A percentile compares a stretch with the other conserved stretches of the same genome.
phyloP scores from a whole-genome alignment of 2,888 invertebrate genomes.

The Torymus auratus region DNA sequence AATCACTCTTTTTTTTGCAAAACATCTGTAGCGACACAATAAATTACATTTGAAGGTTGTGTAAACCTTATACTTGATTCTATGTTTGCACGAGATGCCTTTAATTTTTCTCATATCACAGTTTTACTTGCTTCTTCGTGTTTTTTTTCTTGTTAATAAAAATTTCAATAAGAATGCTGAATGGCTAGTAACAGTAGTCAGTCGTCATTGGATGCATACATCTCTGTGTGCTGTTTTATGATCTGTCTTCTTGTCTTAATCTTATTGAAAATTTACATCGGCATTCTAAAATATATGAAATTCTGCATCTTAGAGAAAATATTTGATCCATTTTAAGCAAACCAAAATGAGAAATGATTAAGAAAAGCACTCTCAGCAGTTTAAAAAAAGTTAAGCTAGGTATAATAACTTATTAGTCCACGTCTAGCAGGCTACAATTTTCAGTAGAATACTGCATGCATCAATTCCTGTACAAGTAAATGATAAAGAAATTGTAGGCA shows the following conservation, averaged over 20 bases:
- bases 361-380: not conserved
- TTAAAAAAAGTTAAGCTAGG: constrained; percentile 18
- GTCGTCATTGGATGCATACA: constrained; percentile 55
- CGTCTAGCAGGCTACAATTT: constrained; percentile 1
- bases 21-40: constrained; percentile 52
- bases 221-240: constrained; percentile 48
- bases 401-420: constrained; percentile 15
- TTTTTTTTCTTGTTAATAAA: constrained; percentile 61
- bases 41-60: constrained; percentile 55
- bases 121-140: constrained; percentile 62
- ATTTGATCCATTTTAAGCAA: constrained; percentile 7
- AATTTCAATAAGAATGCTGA: constrained; percentile 64
- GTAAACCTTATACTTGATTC: constrained; percentile 48
- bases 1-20: constrained; percentile 57
- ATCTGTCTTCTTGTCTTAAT: constrained; percentile 41
- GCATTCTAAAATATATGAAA: constrained; percentile 59
- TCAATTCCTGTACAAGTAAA: constrained; percentile 62
- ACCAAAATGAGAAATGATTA: not conserved
- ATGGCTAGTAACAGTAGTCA: constrained; percentile 58
- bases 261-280: constrained; percentile 58
- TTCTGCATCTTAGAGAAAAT: constrained; percentile 19
- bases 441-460: constrained; percentile 60
- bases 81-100: constrained; percentile 53
- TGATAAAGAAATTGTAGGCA: constrained; percentile 36
- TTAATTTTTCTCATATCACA: constrained; percentile 67